phyloP scores from a whole-genome alignment of 2,797 vertebrate genomes.

The Gambusia yucatana region DNA sequence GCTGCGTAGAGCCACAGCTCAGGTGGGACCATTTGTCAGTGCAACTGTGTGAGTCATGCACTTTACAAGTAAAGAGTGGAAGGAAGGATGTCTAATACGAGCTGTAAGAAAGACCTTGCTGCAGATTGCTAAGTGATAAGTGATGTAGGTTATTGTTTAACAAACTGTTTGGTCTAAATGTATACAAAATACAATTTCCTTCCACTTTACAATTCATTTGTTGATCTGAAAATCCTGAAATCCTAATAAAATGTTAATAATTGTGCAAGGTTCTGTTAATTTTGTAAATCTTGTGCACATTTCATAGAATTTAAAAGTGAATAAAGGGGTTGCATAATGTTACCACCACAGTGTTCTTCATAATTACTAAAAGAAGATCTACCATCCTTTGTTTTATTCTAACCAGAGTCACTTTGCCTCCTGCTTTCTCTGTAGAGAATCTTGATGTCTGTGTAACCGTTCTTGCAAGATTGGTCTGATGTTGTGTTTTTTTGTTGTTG shows the following conservation, averaged over 20 bases:
- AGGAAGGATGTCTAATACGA: background rate
- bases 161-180: background rate
- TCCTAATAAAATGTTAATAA: background rate
- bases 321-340: conserved; percentile 38
- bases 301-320: conserved; percentile 17
- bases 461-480: conserved; percentile 29
- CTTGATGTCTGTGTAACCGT: conserved; percentile 20
- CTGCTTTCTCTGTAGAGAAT: conserved; percentile 14
- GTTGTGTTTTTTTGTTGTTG: conserved; percentile 12
- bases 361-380: conserved; percentile 30
- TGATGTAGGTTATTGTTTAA: background rate
- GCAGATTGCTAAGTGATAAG: background rate
- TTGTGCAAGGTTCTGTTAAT: background rate
- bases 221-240: background rate
- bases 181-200: background rate
- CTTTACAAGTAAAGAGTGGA: background rate
- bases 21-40: background rate
- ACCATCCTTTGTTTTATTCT: conserved; percentile 37
- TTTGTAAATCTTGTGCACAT: background rate
- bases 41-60: background rate
- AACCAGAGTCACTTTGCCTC: conserved; percentile 33
- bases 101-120: background rate
- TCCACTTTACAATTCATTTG: background rate
- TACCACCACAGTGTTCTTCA: conserved; percentile 41
- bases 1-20: background rate